Evolutionary conservation across 2,797 vertebrate species (phyloP).

Genomic region (Yasuhikotakia modesta): DNA sequence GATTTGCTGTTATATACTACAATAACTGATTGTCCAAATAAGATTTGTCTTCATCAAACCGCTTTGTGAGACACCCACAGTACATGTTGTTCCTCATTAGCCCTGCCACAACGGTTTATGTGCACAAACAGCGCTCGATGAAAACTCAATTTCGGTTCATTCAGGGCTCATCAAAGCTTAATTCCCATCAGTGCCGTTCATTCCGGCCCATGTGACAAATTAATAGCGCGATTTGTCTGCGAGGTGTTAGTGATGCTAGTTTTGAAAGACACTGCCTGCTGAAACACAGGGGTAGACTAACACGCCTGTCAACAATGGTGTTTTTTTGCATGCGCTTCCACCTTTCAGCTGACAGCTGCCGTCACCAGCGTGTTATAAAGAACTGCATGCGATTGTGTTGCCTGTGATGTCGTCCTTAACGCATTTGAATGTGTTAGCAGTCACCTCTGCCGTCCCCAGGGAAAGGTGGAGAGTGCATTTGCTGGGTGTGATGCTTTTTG

Average conservation of each 20-base stretch:
- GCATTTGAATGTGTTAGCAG: not conserved
- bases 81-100: constrained; percentile 47
- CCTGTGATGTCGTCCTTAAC: constrained; percentile 60
- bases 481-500: constrained; percentile 28
- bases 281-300: constrained; percentile 58
- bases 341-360: constrained; percentile 72
- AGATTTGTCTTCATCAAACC: constrained; percentile 8
- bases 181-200: constrained; percentile 51
- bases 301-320: constrained; percentile 75
- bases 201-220: constrained; percentile 58
- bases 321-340: constrained; percentile 74
- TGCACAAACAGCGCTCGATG: constrained; percentile 49
- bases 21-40: constrained; percentile 10
- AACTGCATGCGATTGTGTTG: constrained; percentile 69
- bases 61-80: not conserved
- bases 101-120: constrained; percentile 48
- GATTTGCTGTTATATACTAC: not conserved
- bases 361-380: constrained; percentile 76
- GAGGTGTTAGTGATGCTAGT: constrained; percentile 56
- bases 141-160: constrained; percentile 49
- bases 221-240: constrained; percentile 58
- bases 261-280: constrained; percentile 59
- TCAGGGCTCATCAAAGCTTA: constrained; percentile 40
- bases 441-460: constrained; percentile 15
- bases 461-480: constrained; percentile 23